Percentiles rank a stretch among this genome's conserved stretches.
Evolutionary conservation across 1,140 invertebrate genomes (phyloP).

Genomic region (Olivierus martensii): DNA sequence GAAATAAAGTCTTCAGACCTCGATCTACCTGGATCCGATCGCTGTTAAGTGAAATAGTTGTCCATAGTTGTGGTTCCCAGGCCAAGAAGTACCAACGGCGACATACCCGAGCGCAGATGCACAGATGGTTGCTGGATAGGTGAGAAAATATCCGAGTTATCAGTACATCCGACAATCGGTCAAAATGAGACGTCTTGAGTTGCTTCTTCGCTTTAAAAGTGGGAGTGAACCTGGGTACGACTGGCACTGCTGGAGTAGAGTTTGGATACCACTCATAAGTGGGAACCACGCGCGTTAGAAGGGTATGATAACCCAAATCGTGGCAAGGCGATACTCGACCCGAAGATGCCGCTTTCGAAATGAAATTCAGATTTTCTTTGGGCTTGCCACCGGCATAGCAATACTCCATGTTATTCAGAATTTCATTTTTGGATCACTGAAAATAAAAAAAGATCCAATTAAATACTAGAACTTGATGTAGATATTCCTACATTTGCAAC

Average conservation of each 20-base stretch:
- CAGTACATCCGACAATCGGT: conserved; percentile 38
- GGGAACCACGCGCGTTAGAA: conserved; percentile 34
- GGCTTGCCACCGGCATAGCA: no score
- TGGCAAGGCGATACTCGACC: conserved; percentile 37
- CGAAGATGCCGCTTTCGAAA: not conserved
- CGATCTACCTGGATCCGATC: conserved; percentile 50
- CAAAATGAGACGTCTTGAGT: conserved; percentile 23
- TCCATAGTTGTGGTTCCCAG: conserved; percentile 66
- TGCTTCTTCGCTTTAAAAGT: not conserved
- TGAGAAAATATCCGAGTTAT: conserved; percentile 50
- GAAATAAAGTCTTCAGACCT: conserved; percentile 43
- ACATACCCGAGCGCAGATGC: conserved; percentile 65
- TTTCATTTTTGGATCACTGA: no score
- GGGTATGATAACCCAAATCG: conserved; percentile 59
- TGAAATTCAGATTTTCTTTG: no score
- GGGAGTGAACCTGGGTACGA: not conserved
- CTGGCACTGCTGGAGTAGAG: conserved; percentile 4
- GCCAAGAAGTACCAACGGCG: conserved; percentile 60
- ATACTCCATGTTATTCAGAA: no score
- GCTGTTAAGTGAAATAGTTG: conserved; percentile 46
- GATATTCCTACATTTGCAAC: no score
- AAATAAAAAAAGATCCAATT: no score
- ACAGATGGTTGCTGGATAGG: conserved; percentile 59
- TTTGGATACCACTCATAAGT: conserved; percentile 8
- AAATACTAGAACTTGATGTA: no score